Base-by-base conservation (phyloP, 2,797 vertebrate species). In the Myotis findleyi region DNA sequence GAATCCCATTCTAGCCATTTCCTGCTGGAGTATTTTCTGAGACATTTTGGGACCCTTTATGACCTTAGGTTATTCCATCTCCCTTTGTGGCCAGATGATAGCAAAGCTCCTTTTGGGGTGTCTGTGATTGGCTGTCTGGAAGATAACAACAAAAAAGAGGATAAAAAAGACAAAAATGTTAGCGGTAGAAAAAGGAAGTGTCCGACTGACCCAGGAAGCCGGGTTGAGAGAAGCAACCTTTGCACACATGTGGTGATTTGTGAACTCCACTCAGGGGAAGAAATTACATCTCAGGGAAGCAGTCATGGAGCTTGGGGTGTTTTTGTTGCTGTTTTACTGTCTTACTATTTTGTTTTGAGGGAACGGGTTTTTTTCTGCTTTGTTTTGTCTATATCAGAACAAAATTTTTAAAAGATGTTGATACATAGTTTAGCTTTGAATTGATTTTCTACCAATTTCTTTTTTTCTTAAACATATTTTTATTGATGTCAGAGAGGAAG, bases 331-430 rank as follows among this genome's bases (percentile, higher is more conserved):
- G 5, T 41, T 47, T 82, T 59, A 27, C 57, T 36, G 6, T 16
- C 41, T 7, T 38, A 16, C 41, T 30, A 66, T 62, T 73, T 71
- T 64, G 20, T 85, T 64, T 8, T 41, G 33, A 10, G 23, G 4
- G 13, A 49, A 66, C n/a, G 21, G 23, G 11, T 3, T 21, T 41
- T 62, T 49, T 36, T 59, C 5, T 94, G 7, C 2, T 66, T 92
- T 76, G 55, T 88, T 84, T 95, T 76, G 12, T 88, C 20, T 77
- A 11, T 36, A 36, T 92, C 36, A 81, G n/a, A 97, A 84, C 23
- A 89, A 75, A 51, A 33, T 47, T 44, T 80, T 14, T 17, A 66
- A 73, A 53, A 82, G 7, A 27, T 44, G 69, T 87, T 93, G n/a
- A 44, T 68, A 27, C 3, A 33, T 47, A 49, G 30, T 55, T 94